Evolutionary conservation across 2,888 invertebrate species (phyloP).

Genomic region (Dynastes hyllus): DNA sequence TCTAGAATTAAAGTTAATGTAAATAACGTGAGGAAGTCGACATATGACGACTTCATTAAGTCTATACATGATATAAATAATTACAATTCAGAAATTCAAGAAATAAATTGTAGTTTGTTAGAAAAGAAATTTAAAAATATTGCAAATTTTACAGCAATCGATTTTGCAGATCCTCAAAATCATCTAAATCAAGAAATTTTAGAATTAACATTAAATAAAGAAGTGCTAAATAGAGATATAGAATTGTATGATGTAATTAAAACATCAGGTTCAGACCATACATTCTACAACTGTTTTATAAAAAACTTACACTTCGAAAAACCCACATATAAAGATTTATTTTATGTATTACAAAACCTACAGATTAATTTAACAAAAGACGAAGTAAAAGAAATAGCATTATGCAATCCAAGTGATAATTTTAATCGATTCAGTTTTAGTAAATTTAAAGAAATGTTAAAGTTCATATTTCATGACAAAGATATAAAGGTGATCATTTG

Average conservation of each 20-base stretch:
- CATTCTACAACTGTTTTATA: not conserved
- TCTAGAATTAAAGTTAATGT: conserved; percentile 46
- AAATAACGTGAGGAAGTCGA: not conserved
- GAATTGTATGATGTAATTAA: not conserved
- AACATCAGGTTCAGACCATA: not conserved
- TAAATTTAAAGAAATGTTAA: conserved; percentile 26
- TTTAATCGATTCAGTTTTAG: not conserved
- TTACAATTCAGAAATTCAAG: not conserved
- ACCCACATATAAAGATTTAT: not conserved
- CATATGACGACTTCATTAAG: not conserved
- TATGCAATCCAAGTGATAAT: conserved; percentile 2
- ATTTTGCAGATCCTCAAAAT: conserved; percentile 10
- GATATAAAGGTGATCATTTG: conserved; percentile 4
- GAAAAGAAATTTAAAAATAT: not conserved
- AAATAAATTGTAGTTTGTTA: not conserved
- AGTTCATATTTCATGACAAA: conserved; percentile 19
- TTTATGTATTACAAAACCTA: not conserved
- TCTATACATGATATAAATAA: not conserved
- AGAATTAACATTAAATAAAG: not conserved
- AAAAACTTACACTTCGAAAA: conserved; percentile 5
- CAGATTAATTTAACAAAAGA: not conserved
- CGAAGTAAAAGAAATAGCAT: conserved; percentile 4
- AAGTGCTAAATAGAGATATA: conserved; percentile 9
- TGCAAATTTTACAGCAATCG: conserved; percentile 5
- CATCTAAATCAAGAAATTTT: not conserved